Conservation (phyloP, 2,888 invertebrate genomes). For the Callyntrura sp. region DNA sequence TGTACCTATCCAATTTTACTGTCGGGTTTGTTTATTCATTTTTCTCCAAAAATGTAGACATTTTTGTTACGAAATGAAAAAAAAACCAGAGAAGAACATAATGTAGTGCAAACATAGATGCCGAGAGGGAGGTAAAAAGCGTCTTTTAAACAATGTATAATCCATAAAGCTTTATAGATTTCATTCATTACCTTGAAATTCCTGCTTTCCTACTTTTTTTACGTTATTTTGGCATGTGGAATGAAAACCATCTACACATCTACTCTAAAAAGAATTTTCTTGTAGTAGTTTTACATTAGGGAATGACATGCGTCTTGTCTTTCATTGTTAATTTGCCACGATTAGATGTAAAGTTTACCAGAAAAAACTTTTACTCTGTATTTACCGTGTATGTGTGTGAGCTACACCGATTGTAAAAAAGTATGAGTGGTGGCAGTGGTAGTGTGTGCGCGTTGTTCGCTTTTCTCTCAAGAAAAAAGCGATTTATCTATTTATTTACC, state of each 20-base stretch:
- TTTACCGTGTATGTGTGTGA: background rate
- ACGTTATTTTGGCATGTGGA: background rate
- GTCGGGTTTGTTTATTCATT: slow-evolving; percentile 11
- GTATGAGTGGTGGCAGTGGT: background rate
- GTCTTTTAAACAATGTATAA: slow-evolving; percentile 15
- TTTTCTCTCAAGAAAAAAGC: too few species aligned
- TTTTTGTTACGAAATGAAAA: background rate
- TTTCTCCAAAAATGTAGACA: background rate
- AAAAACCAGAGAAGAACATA: background rate
- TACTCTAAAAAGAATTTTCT: background rate
- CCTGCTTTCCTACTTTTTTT: background rate
- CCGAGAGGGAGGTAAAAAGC: background rate
- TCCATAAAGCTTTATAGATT: slow-evolving; percentile 21
- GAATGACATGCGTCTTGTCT: slow-evolving; percentile 36
- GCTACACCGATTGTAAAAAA: background rate
- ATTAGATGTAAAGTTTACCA: slow-evolving; percentile 24
- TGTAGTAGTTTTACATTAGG: slow-evolving; percentile 4
- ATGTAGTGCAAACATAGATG: background rate
- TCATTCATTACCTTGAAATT: background rate
- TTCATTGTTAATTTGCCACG: slow-evolving; percentile 44
- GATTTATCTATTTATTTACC: too few species aligned
- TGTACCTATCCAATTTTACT: background rate
- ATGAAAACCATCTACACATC: background rate
- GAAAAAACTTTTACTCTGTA: background rate
- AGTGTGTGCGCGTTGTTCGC: background rate